A percentile compares a stretch with the other conserved stretches of the same genome.
These are phyloP conservation scores for Phaetusa simplex DNA, from an alignment of 2,113 vertebrate genomes.

Conservation along the genomic window DNA sequence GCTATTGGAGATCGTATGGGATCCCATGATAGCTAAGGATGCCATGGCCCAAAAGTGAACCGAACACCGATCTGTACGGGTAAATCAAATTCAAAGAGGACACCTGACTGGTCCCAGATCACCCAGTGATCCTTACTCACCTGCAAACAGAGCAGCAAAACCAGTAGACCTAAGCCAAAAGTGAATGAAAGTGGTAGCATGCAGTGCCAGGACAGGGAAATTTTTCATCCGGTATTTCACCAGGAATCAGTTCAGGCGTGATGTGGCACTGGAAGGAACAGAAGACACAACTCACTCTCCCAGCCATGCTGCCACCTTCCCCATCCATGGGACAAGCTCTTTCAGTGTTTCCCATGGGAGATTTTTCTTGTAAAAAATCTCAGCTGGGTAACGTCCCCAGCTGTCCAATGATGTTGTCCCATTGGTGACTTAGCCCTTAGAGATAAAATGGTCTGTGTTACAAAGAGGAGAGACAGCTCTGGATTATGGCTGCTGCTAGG, in stretches of 20 bases:
- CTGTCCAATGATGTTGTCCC: neutral
- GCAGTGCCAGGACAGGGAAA: neutral
- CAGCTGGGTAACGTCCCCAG: neutral
- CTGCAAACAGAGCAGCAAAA: neutral
- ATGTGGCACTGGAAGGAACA: neutral
- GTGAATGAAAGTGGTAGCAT: neutral
- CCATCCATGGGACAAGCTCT: neutral
- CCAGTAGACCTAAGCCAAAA: neutral
- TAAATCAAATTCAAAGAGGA: neutral
- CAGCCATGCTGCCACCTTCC: neutral
- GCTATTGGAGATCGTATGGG: neutral
- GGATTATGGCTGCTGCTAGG: neutral
- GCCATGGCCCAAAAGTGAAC: neutral
- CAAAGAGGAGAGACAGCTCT: neutral
- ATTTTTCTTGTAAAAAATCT: neutral
- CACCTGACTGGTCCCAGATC: neutral
- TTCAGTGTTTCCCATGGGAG: neutral
- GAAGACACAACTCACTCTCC: neutral
- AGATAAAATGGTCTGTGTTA: neutral
- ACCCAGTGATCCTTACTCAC: neutral
- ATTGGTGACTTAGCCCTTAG: neutral
- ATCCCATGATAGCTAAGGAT: neutral
- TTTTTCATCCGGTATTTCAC: neutral
- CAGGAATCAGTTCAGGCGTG: neutral
- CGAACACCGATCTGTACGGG: neutral